Conservation (phyloP, 2,888 invertebrate species). For the Xanthia icteritia region DNA sequence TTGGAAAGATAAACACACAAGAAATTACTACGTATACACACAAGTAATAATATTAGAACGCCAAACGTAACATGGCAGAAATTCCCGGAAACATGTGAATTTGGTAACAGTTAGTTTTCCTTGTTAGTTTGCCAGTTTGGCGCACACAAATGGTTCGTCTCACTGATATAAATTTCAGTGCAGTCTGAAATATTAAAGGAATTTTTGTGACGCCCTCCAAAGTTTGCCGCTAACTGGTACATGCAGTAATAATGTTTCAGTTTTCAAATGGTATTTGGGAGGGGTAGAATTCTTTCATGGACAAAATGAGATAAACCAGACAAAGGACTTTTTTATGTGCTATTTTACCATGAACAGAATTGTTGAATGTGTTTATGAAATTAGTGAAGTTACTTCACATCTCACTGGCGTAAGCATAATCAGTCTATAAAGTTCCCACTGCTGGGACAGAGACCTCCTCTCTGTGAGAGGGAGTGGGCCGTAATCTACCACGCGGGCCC, state of each 20-base stretch:
- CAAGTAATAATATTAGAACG: neutral
- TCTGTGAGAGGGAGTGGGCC: no score
- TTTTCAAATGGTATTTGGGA: neutral
- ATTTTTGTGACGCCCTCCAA: conserved; percentile 30
- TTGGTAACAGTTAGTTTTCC: conserved; percentile 20
- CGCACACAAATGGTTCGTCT: conserved; percentile 23
- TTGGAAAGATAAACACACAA: neutral
- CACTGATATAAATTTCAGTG: conserved; percentile 53
- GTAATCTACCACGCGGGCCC: no score
- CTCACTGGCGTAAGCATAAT: no score
- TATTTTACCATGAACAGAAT: neutral
- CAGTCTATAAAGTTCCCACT: no score
- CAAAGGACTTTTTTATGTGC: neutral
- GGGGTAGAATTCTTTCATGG: neutral
- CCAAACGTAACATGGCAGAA: conserved; percentile 1
- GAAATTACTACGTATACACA: neutral
- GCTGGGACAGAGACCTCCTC: no score
- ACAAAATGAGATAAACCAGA: conserved; percentile 5
- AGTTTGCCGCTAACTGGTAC: conserved; percentile 27
- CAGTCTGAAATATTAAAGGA: conserved; percentile 39
- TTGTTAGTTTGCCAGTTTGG: conserved; percentile 40
- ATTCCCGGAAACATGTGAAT: conserved; percentile 39
- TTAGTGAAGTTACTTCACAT: neutral
- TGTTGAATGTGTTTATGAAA: neutral
- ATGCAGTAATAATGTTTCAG: conserved; percentile 27